Evolutionary conservation across 2,888 invertebrate species (phyloP).

Genomic region (Drosophila tanythrix): DNA sequence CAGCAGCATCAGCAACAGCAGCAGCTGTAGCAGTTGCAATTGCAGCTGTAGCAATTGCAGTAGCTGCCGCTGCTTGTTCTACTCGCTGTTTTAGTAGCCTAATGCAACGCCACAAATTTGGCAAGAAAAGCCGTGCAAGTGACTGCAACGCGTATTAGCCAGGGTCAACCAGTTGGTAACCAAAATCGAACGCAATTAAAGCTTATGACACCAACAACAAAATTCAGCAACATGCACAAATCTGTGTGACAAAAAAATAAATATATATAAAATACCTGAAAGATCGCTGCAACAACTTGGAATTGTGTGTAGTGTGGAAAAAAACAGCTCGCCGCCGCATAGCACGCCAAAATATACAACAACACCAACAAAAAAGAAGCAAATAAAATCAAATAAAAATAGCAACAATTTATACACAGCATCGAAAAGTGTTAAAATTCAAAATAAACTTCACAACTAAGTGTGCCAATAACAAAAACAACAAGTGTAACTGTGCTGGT

Average conservation of each 20-base stretch:
- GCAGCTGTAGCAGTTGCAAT: conserved; percentile 8
- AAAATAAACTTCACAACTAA: conserved; percentile 78
- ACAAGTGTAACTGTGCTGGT: conserved; percentile 35
- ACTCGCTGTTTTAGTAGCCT: conserved; percentile 42
- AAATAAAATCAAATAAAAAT: conserved; percentile 38
- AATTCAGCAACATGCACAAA: conserved; percentile 37
- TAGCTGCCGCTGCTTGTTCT: conserved; percentile 30
- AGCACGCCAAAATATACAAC: conserved; percentile 48
- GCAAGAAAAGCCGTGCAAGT: conserved; percentile 57
- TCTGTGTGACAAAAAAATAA: conserved; percentile 39
- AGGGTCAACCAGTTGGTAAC: conserved; percentile 74
- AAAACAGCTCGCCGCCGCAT: conserved; percentile 66
- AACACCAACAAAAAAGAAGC: conserved; percentile 26
- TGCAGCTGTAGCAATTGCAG: conserved; percentile 10
- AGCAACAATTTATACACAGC: conserved; percentile 49
- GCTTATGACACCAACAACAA: conserved; percentile 63
- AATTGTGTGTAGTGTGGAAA: conserved; percentile 63
- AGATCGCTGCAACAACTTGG: conserved; percentile 55
- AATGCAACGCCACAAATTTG: conserved; percentile 66
- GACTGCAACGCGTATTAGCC: conserved; percentile 62
- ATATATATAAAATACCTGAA: conserved; percentile 29
- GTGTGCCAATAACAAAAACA: conserved; percentile 68
- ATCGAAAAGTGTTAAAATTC: conserved; percentile 76
- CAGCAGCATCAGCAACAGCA: conserved; percentile 19
- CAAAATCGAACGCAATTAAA: conserved; percentile 74